These are phyloP conservation scores for Eublepharis macularius DNA, from an alignment of 2,113 vertebrate genomes.

Conservation along the genomic window DNA sequence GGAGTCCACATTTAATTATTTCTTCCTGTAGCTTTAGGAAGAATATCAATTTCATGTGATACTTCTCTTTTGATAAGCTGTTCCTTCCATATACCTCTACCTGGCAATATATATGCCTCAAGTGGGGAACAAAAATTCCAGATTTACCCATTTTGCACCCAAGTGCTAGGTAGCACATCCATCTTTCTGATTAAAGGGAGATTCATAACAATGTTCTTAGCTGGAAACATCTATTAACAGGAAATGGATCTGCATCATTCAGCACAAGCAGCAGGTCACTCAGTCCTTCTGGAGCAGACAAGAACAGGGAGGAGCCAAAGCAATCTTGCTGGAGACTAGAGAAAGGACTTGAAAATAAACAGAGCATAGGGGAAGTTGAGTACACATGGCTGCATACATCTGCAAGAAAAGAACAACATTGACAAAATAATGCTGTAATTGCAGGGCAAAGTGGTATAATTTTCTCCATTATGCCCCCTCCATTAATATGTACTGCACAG, in stretches of 20 bases:
- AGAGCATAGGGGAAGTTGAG: neutral
- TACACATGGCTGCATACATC: rapidly evolving
- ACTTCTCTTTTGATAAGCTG: neutral
- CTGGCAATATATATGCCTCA: neutral
- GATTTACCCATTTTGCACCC: neutral
- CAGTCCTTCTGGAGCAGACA: neutral
- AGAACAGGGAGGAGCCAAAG: neutral
- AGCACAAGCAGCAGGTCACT: neutral
- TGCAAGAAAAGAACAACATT: conserved; percentile 23
- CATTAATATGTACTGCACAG: neutral
- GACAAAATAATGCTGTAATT: conserved; percentile 53
- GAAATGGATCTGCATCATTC: rapidly evolving
- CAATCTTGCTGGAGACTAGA: rapidly evolving
- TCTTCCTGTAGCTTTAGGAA: neutral
- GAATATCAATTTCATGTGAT: neutral
- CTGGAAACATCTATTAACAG: neutral
- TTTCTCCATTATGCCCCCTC: conserved; percentile 8
- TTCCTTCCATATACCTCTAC: neutral
- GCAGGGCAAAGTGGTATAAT: conserved; percentile 43
- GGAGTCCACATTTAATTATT: neutral
- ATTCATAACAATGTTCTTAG: rapidly evolving
- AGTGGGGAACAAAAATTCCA: neutral
- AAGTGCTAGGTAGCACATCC: neutral
- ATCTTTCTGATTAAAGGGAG: neutral
- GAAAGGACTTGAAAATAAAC: rapidly evolving